Evolutionary conservation across 1,140 invertebrate species (phyloP), one percentile per base, ranked within the genome.

Genomic region (Ceratina calcarata): DNA sequence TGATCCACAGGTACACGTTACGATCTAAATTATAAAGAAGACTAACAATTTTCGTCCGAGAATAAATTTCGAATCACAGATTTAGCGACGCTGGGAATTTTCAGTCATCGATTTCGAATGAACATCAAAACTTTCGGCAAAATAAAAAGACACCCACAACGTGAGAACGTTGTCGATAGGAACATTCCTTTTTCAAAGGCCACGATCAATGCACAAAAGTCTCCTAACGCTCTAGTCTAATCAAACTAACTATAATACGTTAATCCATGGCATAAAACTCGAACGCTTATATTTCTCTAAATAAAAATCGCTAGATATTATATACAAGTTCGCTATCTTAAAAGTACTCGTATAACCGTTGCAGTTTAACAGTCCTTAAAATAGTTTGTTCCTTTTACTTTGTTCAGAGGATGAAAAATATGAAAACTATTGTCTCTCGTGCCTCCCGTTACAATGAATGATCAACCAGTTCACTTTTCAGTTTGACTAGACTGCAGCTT

Each of bases 401-500:
- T 45, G 37, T 45, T 45, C 37, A 10, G 37, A 10, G 37, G 2
- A 45, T 45, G 37, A 45, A 10, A 37, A 10, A 45, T 45, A 58
- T 45, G 58, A 60, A 3, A 72, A 22, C 57, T 37, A 3, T 61
- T 69, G 8, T 24, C 22, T 73, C 27, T 73, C 45, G 16, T 62
- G 15, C 45, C n/a, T 32, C n/a, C 27, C 68, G 27, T 12, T 18
- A n/a, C 15, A 45, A 57, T 49, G 20, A 13, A 24, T 37, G 7
- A 2, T 27, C n/a, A 77, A 13, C 22, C 37, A 69, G 53, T 67
- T 67, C 16, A 51, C 12, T 77, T 53, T 53, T 2, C 16, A 70
- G 22, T 78, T 78, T 71, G 75, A 78, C 75, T 78, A 78, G 68
- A 71, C 75, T 71, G 58, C 27, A 55, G 75, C 75, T 71, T 62